Conservation (phyloP, 1,140 invertebrate species). For the Aphelenchoides avenae region DNA sequence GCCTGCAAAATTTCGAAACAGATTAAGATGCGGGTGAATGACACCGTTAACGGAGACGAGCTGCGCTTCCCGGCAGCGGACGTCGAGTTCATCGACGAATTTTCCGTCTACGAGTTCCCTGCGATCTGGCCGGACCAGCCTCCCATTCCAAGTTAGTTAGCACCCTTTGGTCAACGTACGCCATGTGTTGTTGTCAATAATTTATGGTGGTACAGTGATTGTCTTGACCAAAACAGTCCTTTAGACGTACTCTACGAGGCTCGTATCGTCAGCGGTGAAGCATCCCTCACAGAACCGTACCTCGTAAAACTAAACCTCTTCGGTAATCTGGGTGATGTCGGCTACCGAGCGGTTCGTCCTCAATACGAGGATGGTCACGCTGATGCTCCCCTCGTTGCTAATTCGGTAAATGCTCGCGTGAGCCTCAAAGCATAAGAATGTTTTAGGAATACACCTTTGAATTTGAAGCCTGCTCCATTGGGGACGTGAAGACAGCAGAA, state of each 20-base stretch:
- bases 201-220: no score
- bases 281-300: neutral
- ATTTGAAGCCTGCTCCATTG: conserved; percentile 43
- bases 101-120: conserved; percentile 40
- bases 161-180: no score
- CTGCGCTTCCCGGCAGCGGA: conserved; percentile 40
- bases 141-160: conserved; percentile 32
- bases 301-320: conserved; percentile 35
- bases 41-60: conserved; percentile 42
- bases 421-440: no score
- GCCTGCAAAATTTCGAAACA: neutral
- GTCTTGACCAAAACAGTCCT: neutral
- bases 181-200: no score
- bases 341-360: conserved; percentile 14
- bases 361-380: neutral
- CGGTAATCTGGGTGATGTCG: conserved; percentile 39
- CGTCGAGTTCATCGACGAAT: conserved; percentile 15
- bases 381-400: neutral
- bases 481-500: conserved; percentile 33
- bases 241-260: conserved; percentile 42
- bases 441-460: conserved; percentile 37
- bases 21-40: conserved; percentile 32
- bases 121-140: conserved; percentile 45
- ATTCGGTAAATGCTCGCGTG: conserved; percentile 20
- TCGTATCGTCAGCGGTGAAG: conserved; percentile 29